Evolutionary conservation across 2,113 vertebrate species (phyloP).

Genomic region (Alosa alosa): DNA sequence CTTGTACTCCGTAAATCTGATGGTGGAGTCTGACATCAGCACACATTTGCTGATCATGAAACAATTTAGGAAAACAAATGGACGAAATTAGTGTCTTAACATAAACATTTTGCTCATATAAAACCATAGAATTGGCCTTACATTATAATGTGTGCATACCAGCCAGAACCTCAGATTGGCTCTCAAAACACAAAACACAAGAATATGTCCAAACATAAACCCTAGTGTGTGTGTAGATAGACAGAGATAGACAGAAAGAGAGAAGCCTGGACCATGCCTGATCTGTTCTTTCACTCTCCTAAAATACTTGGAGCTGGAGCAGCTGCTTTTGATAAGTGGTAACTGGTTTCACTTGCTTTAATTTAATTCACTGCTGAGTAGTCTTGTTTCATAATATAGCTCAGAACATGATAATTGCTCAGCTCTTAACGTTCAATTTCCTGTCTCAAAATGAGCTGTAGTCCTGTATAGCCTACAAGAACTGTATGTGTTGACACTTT

Average conservation of each 20-base stretch:
- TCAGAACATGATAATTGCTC: conserved; percentile 55
- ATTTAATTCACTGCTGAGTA: conserved; percentile 55
- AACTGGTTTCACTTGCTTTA: conserved; percentile 64
- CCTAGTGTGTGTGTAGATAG: neutral
- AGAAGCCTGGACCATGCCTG: neutral
- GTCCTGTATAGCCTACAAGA: neutral
- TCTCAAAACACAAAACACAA: neutral
- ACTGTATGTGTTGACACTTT: conserved; percentile 4
- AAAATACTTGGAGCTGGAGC: conserved; percentile 27
- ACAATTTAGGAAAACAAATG: neutral
- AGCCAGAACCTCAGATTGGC: neutral
- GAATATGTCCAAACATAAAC: neutral
- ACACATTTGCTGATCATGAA: neutral
- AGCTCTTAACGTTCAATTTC: conserved; percentile 42
- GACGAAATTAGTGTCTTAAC: neutral
- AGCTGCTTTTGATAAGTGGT: conserved; percentile 64
- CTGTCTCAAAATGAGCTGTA: conserved; percentile 21
- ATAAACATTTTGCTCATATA: neutral
- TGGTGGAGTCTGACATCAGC: neutral
- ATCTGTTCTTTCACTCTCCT: neutral
- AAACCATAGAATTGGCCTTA: neutral
- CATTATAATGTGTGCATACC: neutral
- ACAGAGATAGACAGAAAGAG: neutral
- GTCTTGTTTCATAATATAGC: conserved; percentile 53
- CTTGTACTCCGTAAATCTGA: neutral